phyloP scores from a whole-genome alignment of 2,113 vertebrate genomes.

The Myiozetetes cayanensis region DNA sequence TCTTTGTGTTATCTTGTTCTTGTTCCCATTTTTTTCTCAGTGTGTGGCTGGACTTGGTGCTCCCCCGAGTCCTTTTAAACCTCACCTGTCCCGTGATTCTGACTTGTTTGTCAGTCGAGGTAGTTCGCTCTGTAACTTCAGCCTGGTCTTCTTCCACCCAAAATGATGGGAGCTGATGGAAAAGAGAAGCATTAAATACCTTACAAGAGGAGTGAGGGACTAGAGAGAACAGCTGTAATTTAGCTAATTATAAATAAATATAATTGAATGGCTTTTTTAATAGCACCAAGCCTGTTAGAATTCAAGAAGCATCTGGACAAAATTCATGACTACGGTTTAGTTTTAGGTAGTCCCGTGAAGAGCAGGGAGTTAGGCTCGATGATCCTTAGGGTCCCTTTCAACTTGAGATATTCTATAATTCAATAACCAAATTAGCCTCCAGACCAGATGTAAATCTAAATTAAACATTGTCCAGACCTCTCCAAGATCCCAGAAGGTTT shows the following conservation, averaged over 20 bases:
- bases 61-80: neutral
- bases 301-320: neutral
- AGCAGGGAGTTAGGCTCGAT: neutral
- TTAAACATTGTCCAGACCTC: neutral
- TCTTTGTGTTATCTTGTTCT: neutral
- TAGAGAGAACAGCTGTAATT: neutral
- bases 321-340: neutral
- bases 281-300: neutral
- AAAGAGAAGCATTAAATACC: neutral
- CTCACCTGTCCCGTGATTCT: neutral
- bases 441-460: neutral
- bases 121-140: neutral
- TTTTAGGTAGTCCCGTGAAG: neutral
- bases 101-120: neutral
- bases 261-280: neutral
- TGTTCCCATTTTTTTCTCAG: neutral
- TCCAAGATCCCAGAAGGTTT: neutral
- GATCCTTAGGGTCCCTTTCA: neutral
- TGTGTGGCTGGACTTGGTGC: neutral
- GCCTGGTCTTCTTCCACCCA: neutral
- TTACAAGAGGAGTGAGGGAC: neutral
- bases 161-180: neutral
- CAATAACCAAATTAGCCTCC: neutral
- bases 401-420: neutral
- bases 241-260: neutral